A percentile compares a stretch with the other conserved stretches of the same genome.
These are phyloP conservation scores for Emydocephalus ijimae DNA, from an alignment of 2,113 vertebrate species.

Conservation along the genomic window DNA sequence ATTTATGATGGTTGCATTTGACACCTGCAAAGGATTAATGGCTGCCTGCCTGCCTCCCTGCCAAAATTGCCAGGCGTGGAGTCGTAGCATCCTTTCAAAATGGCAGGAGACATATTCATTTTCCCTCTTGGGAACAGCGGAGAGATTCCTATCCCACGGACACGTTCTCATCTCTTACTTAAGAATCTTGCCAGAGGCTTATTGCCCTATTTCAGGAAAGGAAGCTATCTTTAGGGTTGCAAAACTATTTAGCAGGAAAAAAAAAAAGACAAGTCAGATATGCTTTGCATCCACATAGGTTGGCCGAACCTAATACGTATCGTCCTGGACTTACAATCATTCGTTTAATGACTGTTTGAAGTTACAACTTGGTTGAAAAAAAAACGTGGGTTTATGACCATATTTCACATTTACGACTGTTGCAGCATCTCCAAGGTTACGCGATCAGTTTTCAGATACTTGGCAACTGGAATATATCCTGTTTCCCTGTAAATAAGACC, in stretches of 20 bases:
- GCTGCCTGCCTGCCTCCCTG: too few relatives aligned
- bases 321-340: neutral
- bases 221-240: neutral
- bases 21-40: neutral
- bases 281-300: too few relatives aligned
- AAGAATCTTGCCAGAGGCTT: neutral
- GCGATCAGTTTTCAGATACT: too few relatives aligned
- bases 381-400: neutral
- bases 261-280: too few relatives aligned
- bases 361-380: neutral
- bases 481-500: too few relatives aligned
- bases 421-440: too few relatives aligned
- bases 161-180: neutral
- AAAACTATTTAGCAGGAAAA: neutral
- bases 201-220: neutral
- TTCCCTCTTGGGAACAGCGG: neutral
- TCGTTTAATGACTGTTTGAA: neutral
- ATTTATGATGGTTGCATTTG: neutral
- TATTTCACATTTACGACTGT: neutral
- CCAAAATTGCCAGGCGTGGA: neutral
- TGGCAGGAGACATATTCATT: neutral
- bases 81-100: neutral
- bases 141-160: neutral
- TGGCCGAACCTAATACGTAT: too few relatives aligned
- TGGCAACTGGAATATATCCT: too few relatives aligned